Evolutionary conservation across 2,888 invertebrate species (phyloP), one percentile per base, ranked within the genome.

Genomic region (Scrobipalpa atriplicella): DNA sequence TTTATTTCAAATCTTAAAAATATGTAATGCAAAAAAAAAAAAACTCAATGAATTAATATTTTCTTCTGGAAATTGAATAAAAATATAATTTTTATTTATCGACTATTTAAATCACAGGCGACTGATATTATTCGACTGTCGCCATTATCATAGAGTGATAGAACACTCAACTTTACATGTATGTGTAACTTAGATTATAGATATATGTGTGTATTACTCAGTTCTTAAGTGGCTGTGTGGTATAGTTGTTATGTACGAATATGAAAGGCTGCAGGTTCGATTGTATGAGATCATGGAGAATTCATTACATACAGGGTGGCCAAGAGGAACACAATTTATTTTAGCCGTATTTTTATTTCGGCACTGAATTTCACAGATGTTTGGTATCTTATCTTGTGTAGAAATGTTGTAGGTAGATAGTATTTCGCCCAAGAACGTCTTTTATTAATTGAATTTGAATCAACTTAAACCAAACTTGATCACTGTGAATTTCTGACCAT

Each of bases 211-310:
- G 29, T 38, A n/a, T 36, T 58, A 58, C 58, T 58, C 58, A 38
- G 38, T 58, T 38, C 54, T 54, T 36, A 29, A 56, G 58, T 16
- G 58, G 58, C 58, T 58, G 58, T 58, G 58, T 58, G 29, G 38
- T 11, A 10, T 76, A 72, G 73, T 69, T 79, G 75, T 81, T 75
- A 73, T 73, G 73, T 72, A 76, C 76, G 73, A 18, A n/a, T 58
- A n/a, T 36, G 10, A 38, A 3, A 9, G 19, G 54, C 21, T 54
- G 54, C 47, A 11, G 19, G 19, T 11, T 54, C 11, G 21, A 54
- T 54, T 54, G 5, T 54, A 21, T 10, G 11, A 1, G 21, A 19
- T 21, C 10, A 0, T 54, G 19, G 10, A 29, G 2, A 29, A 5
- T 29, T 29, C 29, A 29, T 3, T 29, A 29, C 29, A 29, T 29